Evolutionary conservation across 1,140 invertebrate genomes (phyloP).

Genomic region (Drosophila pruinosa): DNA sequence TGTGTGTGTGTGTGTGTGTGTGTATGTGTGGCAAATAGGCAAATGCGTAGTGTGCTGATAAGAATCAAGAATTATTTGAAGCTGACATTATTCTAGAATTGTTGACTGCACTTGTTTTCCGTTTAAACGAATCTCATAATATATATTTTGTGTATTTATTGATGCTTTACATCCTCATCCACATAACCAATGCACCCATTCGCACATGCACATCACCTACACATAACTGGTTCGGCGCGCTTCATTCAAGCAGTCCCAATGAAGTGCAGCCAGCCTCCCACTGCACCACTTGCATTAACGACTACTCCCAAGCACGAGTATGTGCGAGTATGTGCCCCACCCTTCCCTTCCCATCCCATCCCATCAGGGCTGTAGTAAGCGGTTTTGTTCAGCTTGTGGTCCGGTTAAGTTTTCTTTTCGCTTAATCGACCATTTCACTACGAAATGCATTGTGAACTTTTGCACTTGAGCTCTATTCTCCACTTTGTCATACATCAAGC

Average conservation of each 20-base stretch:
- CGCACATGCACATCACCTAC: constrained; percentile 2
- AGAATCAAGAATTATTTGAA: neutral
- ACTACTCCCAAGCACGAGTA: no score
- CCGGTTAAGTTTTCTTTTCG: constrained; percentile 1
- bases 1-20: neutral
- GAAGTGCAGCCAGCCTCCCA: constrained; percentile 5
- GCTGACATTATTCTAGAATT: neutral
- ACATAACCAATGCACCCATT: neutral
- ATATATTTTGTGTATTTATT: neutral
- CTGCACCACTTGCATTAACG: constrained; percentile 23
- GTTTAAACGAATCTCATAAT: neutral
- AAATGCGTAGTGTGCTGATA: constrained; percentile 11
- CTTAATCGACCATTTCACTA: constrained; percentile 19
- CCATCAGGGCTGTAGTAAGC: neutral
- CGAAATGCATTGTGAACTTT: constrained; percentile 10
- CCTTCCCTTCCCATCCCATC: neutral
- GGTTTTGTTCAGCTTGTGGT: constrained; percentile 5
- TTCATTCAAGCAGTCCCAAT: constrained; percentile 31
- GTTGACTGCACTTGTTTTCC: neutral
- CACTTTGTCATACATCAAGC: neutral
- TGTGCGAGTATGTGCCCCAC: neutral
- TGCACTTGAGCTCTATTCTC: constrained; percentile 1
- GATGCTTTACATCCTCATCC: neutral
- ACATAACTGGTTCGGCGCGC: constrained; percentile 27
- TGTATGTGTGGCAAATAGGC: no score